These are phyloP conservation scores for Apogon hyalosoma DNA, from an alignment of 2,797 vertebrate genomes.

Conservation along the genomic window DNA sequence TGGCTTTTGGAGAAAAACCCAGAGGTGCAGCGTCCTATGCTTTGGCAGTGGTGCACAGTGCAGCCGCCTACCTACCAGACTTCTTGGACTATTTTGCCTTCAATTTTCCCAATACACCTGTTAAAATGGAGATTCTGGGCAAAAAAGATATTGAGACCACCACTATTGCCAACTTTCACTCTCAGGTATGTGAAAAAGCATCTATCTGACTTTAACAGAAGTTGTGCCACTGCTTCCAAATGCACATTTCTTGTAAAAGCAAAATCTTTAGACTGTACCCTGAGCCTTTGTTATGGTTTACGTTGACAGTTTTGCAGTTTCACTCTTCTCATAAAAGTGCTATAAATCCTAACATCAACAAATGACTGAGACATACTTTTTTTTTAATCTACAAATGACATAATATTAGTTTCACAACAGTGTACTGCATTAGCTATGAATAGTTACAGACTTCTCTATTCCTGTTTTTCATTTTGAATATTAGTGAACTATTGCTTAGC, in stretches of 20 bases:
- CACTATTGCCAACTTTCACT: constrained; percentile 97
- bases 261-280: not conserved
- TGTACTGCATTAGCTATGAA: too few relatives aligned
- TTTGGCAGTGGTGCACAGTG: constrained; percentile 94
- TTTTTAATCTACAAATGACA: too few relatives aligned
- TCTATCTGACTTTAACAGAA: not conserved
- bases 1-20: constrained; percentile 93
- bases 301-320: too few relatives aligned
- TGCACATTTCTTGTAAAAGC: not conserved
- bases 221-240: not conserved
- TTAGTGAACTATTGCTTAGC: too few relatives aligned
- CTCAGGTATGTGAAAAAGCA: constrained; percentile 87
- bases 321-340: too few relatives aligned
- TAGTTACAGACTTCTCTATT: too few relatives aligned
- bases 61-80: constrained; percentile 95
- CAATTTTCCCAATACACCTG: constrained; percentile 97
- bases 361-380: too few relatives aligned
- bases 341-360: too few relatives aligned
- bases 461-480: too few relatives aligned
- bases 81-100: constrained; percentile 99
- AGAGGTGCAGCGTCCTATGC: constrained; percentile 92
- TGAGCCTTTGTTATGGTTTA: not conserved
- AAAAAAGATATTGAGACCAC: constrained; percentile 99
- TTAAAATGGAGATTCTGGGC: constrained; percentile 98
- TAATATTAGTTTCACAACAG: too few relatives aligned